Evolutionary conservation across 2,888 invertebrate species (phyloP), one percentile per base, ranked within the genome.

Genomic region (Chelonus formosanus): DNA sequence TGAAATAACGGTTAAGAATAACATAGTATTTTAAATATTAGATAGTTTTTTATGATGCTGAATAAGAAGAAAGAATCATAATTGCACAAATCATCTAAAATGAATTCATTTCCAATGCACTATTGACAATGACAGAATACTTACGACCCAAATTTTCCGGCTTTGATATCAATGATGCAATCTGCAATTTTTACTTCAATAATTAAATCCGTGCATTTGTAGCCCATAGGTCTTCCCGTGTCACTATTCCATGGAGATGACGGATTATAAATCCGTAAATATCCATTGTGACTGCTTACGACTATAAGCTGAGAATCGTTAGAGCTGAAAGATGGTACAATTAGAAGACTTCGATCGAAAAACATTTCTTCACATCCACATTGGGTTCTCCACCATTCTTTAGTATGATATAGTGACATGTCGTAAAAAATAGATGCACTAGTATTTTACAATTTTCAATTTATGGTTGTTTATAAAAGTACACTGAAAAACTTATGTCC

Each of bases 351-450:
- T 43, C 75, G 79, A 7, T 75, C 68, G 72, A 92, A 90, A 84
- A 90, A 91, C 72, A 85, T 85, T 80, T 90, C 91, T 50, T 88
- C 86, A 57, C 86, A 87, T 20, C 90, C 90, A 76, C 91, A 92
- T 59, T 89, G 87, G 8, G 91, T 90, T 20, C 90, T 88, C 96
- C 97, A 98, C 90, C 95, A 94, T 76, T 92, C 92, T 78, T 94
- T 90, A 6, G 92, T 89, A 87, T 95, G 96, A 81, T 98, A 98
- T 76, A 98, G 86, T 3, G 97, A 97, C 98, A 98, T 98, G n/a
- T n/a, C n/a, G n/a, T n/a, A n/a, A n/a, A n/a, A n/a, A n/a, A n/a
- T n/a, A n/a, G n/a, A n/a, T n/a, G n/a, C n/a, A n/a, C n/a, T n/a
- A n/a, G n/a, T n/a, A n/a, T n/a, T n/a, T n/a, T n/a, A n/a, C n/a